These are phyloP conservation scores for Rhyacophila brunnea DNA, from an alignment of 1,140 invertebrate genomes.

Conservation along the genomic window DNA sequence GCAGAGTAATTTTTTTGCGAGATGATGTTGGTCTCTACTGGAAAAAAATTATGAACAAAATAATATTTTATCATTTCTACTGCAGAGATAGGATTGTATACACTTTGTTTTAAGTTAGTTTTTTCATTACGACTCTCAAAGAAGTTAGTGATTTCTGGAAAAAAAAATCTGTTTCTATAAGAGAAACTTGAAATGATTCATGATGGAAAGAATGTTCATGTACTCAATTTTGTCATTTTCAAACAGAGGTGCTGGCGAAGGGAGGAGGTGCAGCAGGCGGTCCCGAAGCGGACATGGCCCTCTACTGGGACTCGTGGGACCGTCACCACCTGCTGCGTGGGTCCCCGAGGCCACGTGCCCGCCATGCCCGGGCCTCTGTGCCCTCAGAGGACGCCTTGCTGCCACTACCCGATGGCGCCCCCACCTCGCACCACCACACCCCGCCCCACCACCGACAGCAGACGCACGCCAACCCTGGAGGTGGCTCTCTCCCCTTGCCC, in stretches of 20 bases:
- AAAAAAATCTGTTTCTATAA: too few species aligned
- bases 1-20: too few species aligned
- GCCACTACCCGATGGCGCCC: slow-evolving; percentile 1
- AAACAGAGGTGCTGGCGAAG: neutral
- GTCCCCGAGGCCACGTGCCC: slow-evolving; percentile 61
- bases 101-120: too few species aligned
- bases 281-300: slow-evolving; percentile 52
- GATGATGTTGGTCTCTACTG: too few species aligned
- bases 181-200: too few species aligned
- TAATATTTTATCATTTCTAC: too few species aligned
- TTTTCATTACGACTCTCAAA: too few species aligned
- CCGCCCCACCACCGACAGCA: neutral
- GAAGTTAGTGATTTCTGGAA: too few species aligned
- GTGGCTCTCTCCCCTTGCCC: slow-evolving; percentile 18
- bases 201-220: too few species aligned
- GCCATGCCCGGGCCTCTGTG: slow-evolving; percentile 55
- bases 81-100: too few species aligned
- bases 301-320: slow-evolving; percentile 96
- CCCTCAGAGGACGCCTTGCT: slow-evolving; percentile 61
- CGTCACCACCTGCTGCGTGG: slow-evolving; percentile 53
- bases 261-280: slow-evolving; percentile 37
- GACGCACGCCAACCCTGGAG: slow-evolving; percentile 5
- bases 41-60: too few species aligned
- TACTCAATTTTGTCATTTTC: too few species aligned
- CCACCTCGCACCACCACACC: slow-evolving; percentile 1